phyloP scores from a whole-genome alignment of 2,888 invertebrate genomes.

The Geotrupes spiniger region DNA sequence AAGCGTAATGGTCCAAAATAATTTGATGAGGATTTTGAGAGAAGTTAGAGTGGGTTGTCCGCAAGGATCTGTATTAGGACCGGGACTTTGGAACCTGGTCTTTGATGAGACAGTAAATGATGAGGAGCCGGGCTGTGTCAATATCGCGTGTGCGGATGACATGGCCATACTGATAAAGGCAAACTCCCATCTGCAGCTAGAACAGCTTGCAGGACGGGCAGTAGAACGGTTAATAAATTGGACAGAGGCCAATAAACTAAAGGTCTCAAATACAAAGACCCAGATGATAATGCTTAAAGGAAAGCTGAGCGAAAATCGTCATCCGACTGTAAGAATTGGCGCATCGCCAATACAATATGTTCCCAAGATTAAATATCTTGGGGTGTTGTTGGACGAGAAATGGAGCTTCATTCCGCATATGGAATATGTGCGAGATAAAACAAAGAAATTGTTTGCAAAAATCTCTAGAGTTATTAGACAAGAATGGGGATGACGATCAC shows the following conservation, averaged over 20 bases:
- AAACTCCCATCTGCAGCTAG: not conserved
- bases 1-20: not conserved
- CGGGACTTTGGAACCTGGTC: slow-evolving; percentile 9
- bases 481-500: not conserved
- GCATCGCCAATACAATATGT: not conserved
- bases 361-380: slow-evolving; percentile 5
- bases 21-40: not conserved
- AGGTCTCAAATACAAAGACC: not conserved
- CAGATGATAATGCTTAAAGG: slow-evolving; percentile 5
- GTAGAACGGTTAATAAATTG: not conserved
- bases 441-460: not conserved
- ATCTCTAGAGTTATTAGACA: not conserved
- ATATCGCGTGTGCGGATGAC: not conserved
- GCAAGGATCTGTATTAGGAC: slow-evolving; percentile 16
- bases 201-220: not conserved
- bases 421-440: not conserved
- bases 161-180: not conserved
- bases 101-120: slow-evolving; percentile 5
- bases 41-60: too few species aligned
- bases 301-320: not conserved
- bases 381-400: slow-evolving; percentile 2
- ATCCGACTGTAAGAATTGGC: not conserved
- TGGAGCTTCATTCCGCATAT: not conserved
- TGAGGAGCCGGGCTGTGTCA: not conserved
- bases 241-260: not conserved